Conservation (phyloP, 2,797 vertebrate species). For the Kryptolebias ocellatus region DNA sequence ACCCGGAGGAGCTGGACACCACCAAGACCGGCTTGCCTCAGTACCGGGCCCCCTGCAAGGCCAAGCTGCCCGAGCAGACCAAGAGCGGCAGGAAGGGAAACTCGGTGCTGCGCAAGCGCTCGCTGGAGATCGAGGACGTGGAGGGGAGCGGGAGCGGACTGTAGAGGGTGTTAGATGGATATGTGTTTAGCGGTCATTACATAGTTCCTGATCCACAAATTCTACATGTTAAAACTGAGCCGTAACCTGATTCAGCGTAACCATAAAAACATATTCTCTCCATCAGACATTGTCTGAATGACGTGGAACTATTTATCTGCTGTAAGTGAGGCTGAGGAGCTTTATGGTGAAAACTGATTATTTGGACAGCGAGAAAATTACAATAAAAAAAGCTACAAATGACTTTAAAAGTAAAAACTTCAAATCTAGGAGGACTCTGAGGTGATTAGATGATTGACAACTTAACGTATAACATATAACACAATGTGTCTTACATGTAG, state of each 20-base stretch:
- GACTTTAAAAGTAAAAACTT: slow-evolving; percentile 6
- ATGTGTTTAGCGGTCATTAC: slow-evolving; percentile 30
- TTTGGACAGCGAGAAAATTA: neutral
- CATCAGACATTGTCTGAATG: slow-evolving; percentile 16
- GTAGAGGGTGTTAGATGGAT: slow-evolving; percentile 50
- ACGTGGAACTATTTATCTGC: slow-evolving; percentile 16
- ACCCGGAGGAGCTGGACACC: slow-evolving; percentile 81
- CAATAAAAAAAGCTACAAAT: neutral
- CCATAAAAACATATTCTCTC: slow-evolving; percentile 32
- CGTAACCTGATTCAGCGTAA: slow-evolving; percentile 47
- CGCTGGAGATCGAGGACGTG: slow-evolving; percentile 70
- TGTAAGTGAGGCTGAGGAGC: neutral
- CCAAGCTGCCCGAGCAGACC: slow-evolving; percentile 60
- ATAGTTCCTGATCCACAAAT: slow-evolving; percentile 47
- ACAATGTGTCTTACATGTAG: slow-evolving; percentile 8
- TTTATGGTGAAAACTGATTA: neutral
- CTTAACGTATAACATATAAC: neutral
- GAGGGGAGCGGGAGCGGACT: slow-evolving; percentile 87
- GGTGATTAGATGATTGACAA: neutral
- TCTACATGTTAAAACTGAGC: slow-evolving; percentile 38
- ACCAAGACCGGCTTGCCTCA: slow-evolving; percentile 79
- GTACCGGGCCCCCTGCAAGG: slow-evolving; percentile 73
- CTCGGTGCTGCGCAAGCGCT: slow-evolving; percentile 73
- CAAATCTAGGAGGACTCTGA: slow-evolving; percentile 31
- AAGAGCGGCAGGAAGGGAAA: slow-evolving; percentile 55